Base-by-base conservation (phyloP, 2,113 vertebrate genomes). In the Nycticryphes semicollaris region DNA sequence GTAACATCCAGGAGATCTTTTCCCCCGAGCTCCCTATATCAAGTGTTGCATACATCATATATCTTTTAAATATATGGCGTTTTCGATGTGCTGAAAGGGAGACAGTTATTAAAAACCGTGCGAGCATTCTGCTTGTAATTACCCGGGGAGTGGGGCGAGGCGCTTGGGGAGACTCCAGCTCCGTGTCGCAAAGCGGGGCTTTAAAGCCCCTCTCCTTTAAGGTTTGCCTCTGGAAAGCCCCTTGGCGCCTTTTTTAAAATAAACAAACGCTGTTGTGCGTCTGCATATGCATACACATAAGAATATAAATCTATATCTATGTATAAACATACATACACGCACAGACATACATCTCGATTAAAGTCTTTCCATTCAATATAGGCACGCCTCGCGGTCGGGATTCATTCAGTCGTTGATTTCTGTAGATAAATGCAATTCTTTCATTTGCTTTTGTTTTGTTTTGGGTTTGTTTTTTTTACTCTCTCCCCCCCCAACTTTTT, bases 71-170 rank as follows among this genome's bases (percentile, higher is more conserved):
- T 84, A 72, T 89, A 78, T 89, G 63, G 64, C 51, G 72, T 89
- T 77, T 87, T 75, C 76, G 56, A 84, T 75, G 90, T 75, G 85
- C 83, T 94, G 93, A 96, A 93, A 96, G 69, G 76, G 51, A 94
- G 51, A 77, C 60, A 87, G 76, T 94, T 96, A 94, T 76, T 96
- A 92, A 90, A 93, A 96, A 89, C 83, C 17, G 64, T 59, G 75
- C 8, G 27, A 93, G 90, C 30, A 22, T n/a, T 93, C 85, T 92
- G 76, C 88, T 94, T 87, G 64, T 77, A 87, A 96, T 92, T 95
- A 91, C 73, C 30, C 33, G 35, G 76, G 67, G 63, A 94, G 70
- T 4, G 23, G 48, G 69, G 35, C 9, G 41, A 87, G 47, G 76
- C 18, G 14, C 51, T 84, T 23, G 60, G 4, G 76, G 60, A 16